phyloP scores from a whole-genome alignment of 2,113 vertebrate species.

The Pedetes capensis region DNA sequence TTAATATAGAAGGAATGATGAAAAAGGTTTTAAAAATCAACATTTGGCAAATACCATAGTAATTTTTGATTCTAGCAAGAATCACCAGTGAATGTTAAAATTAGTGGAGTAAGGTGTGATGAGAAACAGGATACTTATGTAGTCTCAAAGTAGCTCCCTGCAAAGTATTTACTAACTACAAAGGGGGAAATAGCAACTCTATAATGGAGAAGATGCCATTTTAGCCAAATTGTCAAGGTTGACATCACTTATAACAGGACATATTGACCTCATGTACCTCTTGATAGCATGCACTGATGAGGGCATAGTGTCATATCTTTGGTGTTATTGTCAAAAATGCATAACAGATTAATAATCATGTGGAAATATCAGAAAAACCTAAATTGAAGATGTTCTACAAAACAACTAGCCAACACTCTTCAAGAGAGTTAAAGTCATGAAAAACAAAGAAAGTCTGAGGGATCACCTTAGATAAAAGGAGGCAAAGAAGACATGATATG shows the following conservation, averaged over 20 bases:
- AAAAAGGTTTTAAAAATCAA: background rate
- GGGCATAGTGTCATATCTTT: background rate
- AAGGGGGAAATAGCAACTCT: background rate
- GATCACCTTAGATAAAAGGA: background rate
- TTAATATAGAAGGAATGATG: background rate
- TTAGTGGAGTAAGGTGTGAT: background rate
- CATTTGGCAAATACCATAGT: background rate
- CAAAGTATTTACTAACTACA: background rate
- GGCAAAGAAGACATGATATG: background rate
- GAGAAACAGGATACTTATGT: background rate
- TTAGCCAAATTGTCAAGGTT: background rate
- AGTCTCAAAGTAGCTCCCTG: background rate
- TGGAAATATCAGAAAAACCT: background rate
- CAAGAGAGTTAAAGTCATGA: background rate
- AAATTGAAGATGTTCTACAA: conserved; percentile 5
- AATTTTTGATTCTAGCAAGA: background rate
- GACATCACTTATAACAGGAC: background rate
- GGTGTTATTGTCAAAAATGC: background rate
- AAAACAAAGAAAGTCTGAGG: background rate
- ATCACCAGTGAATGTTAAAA: background rate
- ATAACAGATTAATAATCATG: conserved; percentile 36
- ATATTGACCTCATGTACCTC: background rate
- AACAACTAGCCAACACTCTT: background rate
- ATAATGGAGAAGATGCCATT: background rate
- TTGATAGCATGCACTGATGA: too few relatives aligned